phyloP scores from a whole-genome alignment of 1,140 invertebrate genomes.

The Aricia agestis region DNA sequence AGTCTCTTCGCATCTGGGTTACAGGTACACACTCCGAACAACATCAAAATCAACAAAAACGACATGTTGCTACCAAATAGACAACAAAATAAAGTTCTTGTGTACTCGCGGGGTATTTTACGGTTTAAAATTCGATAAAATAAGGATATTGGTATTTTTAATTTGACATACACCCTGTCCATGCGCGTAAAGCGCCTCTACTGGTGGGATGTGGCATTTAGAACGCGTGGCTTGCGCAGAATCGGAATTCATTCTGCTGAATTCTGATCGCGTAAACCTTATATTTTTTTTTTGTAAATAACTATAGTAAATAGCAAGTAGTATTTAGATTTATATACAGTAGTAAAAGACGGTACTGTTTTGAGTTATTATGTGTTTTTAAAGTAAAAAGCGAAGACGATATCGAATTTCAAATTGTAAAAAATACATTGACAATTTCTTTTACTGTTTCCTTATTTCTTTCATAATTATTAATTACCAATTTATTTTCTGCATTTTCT shows the following conservation, averaged over 20 bases:
- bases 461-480: too few relatives aligned
- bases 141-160: constrained; percentile 27
- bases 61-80: constrained; percentile 25
- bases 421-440: too few relatives aligned
- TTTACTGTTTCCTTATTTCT: too few relatives aligned
- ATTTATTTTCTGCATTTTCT: too few relatives aligned
- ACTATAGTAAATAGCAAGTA: too few relatives aligned
- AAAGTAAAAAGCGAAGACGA: too few relatives aligned
- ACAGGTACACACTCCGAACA: constrained; percentile 52
- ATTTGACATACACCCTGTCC: constrained; percentile 64
- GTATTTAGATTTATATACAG: too few relatives aligned
- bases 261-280: neutral
- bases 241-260: constrained; percentile 28
- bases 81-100: too few relatives aligned
- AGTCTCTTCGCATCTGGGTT: constrained; percentile 95
- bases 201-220: constrained; percentile 42
- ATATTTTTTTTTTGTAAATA: neutral
- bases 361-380: too few relatives aligned
- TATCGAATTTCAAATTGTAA: too few relatives aligned
- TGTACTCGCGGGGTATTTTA: neutral
- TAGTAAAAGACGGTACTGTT: too few relatives aligned
- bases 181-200: constrained; percentile 57
- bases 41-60: constrained; percentile 35
- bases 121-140: constrained; percentile 23
- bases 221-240: constrained; percentile 45